Evolutionary conservation across 2,888 invertebrate genomes (phyloP).

Genomic region (Endotricha flammealis): DNA sequence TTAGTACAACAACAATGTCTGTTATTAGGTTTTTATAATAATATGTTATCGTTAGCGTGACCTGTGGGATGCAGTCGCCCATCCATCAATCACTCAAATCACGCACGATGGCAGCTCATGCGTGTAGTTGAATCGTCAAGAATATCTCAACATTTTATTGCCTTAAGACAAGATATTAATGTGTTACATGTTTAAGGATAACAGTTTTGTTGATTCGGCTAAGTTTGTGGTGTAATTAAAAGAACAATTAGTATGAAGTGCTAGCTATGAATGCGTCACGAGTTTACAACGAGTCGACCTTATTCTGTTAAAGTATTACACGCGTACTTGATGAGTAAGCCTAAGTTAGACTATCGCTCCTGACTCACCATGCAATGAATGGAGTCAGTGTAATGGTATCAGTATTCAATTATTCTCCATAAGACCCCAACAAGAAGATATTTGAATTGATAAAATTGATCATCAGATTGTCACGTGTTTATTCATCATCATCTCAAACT

Average conservation of each 20-base stretch:
- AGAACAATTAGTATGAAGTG: constrained; percentile 27
- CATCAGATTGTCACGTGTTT: no score
- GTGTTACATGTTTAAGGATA: constrained; percentile 1
- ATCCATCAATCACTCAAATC: constrained; percentile 51
- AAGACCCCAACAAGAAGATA: no score
- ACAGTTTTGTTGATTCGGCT: no score
- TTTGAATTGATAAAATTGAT: no score
- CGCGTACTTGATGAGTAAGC: constrained; percentile 52
- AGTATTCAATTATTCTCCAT: no score
- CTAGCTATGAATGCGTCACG: constrained; percentile 56
- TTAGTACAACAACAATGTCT: constrained; percentile 4
- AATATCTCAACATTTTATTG: not conserved
- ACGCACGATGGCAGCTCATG: constrained; percentile 23
- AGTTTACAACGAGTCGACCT: no score
- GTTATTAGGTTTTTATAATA: constrained; percentile 34
- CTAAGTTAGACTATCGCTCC: constrained; percentile 43
- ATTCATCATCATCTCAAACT: no score
- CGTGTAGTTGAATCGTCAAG: constrained; percentile 4
- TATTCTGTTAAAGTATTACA: constrained; percentile 43
- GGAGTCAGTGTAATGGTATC: constrained; percentile 18
- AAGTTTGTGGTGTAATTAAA: not conserved
- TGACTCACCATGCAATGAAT: constrained; percentile 44
- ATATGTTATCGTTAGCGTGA: constrained; percentile 39
- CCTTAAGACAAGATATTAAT: not conserved
- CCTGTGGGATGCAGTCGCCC: constrained; percentile 34